phyloP scores from a whole-genome alignment of 2,113 vertebrate species.

The Odobenus rosmarus region DNA sequence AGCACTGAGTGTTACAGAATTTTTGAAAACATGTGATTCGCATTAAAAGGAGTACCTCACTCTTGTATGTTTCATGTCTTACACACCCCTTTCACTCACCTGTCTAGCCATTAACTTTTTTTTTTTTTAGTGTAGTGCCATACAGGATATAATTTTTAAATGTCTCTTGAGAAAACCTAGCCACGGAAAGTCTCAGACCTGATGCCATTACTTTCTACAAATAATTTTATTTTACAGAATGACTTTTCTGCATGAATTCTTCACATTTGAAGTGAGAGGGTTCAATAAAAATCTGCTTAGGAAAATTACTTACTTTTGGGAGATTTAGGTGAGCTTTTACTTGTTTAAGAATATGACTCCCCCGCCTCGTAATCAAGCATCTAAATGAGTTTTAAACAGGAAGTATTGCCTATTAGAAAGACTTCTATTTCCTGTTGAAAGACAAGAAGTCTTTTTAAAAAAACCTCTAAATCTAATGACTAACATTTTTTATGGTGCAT shows the following conservation, averaged over 20 bases:
- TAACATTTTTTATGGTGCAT: conserved; percentile 72
- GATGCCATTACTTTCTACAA: conserved; percentile 32
- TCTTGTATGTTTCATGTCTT: neutral
- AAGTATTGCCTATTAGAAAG: conserved; percentile 63
- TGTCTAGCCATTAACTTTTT: neutral
- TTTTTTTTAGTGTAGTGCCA: neutral
- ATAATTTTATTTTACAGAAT: conserved; percentile 53
- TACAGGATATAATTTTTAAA: conserved; percentile 45
- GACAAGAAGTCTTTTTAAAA: conserved; percentile 65
- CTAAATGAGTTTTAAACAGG: conserved; percentile 60
- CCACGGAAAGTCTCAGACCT: neutral
- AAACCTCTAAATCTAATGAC: conserved; percentile 52
- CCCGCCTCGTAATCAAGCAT: conserved; percentile 32
- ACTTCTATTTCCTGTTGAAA: conserved; percentile 73
- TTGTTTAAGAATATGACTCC: conserved; percentile 50
- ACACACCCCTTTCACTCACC: neutral
- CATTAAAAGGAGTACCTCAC: neutral
- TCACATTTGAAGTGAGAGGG: conserved; percentile 48
- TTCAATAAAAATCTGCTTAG: conserved; percentile 61
- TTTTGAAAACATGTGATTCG: neutral
- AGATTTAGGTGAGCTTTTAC: conserved; percentile 50
- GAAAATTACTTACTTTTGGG: conserved; percentile 67
- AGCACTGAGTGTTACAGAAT: neutral
- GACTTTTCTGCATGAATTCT: conserved; percentile 23
- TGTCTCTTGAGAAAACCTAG: conserved; percentile 46